These are phyloP conservation scores for Ptiloglossa arizonensis DNA, from an alignment of 1,140 invertebrate genomes.

Conservation along the genomic window DNA sequence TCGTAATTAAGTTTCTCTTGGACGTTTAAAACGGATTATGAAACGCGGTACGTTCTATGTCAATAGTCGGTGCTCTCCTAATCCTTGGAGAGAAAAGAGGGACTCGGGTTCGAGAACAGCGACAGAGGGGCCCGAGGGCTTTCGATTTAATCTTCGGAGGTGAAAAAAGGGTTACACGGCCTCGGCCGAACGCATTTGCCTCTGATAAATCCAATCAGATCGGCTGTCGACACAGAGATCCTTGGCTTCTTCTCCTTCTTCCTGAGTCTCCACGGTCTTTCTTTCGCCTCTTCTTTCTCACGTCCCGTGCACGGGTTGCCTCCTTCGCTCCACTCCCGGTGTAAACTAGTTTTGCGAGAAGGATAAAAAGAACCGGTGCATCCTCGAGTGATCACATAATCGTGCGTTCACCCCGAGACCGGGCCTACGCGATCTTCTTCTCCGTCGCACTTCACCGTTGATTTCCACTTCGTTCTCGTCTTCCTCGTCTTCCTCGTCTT, in stretches of 20 bases:
- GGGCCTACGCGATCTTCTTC: constrained; percentile 27
- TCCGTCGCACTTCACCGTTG: neutral
- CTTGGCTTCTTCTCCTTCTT: constrained; percentile 12
- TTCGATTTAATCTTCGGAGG: constrained; percentile 61
- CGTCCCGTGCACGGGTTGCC: neutral
- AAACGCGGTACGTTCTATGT: constrained; percentile 7
- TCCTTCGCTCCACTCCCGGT: constrained; percentile 42
- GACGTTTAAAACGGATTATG: constrained; percentile 42
- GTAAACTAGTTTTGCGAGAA: constrained; percentile 66
- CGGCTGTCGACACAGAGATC: constrained; percentile 61
- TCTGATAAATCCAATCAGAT: constrained; percentile 71
- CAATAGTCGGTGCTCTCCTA: constrained; percentile 36
- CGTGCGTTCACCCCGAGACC: constrained; percentile 76
- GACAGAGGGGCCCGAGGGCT: constrained; percentile 16
- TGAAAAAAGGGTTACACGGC: constrained; percentile 48
- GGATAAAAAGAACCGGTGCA: constrained; percentile 72
- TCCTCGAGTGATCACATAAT: constrained; percentile 80
- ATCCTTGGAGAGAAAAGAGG: neutral
- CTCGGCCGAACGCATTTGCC: constrained; percentile 57
- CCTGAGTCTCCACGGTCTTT: neutral
- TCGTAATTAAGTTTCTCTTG: constrained; percentile 44
- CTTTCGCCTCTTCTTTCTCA: constrained; percentile 31
- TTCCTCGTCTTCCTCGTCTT: constrained; percentile 2
- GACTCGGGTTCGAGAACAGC: neutral
- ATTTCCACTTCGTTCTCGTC: constrained; percentile 14